Evolutionary conservation across 2,888 invertebrate genomes (phyloP).

Genomic region (Cantharis lateralis): DNA sequence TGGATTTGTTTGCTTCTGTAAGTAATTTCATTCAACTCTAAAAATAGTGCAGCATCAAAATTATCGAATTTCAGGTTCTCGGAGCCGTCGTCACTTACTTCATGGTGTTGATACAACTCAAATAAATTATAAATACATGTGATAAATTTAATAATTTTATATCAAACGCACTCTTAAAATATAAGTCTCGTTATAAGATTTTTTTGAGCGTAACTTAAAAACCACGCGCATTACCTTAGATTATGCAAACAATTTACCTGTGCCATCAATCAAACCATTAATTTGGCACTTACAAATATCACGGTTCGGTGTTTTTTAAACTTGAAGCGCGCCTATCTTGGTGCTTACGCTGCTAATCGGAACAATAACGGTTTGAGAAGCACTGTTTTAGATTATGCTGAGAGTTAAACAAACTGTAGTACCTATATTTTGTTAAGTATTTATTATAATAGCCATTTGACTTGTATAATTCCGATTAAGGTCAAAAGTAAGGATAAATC

Average conservation of each 20-base stretch:
- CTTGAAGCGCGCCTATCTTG: background rate
- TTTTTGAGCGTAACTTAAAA: background rate
- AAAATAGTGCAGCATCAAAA: background rate
- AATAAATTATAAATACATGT: constrained; percentile 57
- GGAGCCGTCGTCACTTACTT: constrained; percentile 89
- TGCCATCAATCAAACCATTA: background rate
- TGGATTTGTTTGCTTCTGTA: constrained; percentile 88
- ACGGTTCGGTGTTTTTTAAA: background rate
- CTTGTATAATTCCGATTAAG: no score
- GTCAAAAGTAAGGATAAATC: no score
- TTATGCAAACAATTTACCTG: background rate
- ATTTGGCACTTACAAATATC: background rate
- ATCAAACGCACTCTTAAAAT: background rate
- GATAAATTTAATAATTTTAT: background rate
- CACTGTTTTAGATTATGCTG: background rate
- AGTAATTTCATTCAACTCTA: constrained; percentile 46
- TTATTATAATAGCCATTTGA: background rate
- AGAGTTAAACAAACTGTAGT: background rate
- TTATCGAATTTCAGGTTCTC: constrained; percentile 66
- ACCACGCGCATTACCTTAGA: background rate
- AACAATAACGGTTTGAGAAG: background rate
- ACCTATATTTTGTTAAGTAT: background rate
- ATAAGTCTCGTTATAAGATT: background rate
- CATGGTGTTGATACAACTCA: constrained; percentile 89
- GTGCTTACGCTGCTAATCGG: background rate